These are phyloP conservation scores for Samia ricini DNA, from an alignment of 1,140 invertebrate species.

Conservation along the genomic window DNA sequence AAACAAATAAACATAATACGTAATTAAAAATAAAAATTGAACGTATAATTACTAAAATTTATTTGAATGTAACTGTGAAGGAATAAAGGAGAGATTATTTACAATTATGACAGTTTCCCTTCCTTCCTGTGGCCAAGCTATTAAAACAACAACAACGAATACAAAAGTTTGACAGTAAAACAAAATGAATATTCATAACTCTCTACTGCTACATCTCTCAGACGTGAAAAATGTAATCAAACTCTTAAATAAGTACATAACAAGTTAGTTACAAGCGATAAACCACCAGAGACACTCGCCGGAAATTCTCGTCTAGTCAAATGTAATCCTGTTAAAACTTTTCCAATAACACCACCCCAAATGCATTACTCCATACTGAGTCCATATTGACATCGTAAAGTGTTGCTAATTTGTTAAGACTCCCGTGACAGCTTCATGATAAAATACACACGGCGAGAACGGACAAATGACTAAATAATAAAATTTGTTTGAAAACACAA, in stretches of 20 bases:
- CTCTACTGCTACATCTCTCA: neutral
- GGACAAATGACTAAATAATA: neutral
- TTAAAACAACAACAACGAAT: neutral
- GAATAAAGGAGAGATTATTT: neutral
- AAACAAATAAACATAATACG: neutral
- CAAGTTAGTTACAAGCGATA: conserved; percentile 32
- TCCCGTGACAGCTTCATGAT: neutral
- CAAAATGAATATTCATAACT: conserved; percentile 8
- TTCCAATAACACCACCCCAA: conserved; percentile 67
- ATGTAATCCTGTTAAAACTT: conserved; percentile 73
- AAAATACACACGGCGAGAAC: neutral
- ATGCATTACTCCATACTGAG: conserved; percentile 45
- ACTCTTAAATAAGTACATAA: conserved; percentile 23
- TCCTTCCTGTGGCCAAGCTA: neutral
- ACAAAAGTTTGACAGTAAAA: conserved; percentile 8
- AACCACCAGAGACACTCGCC: conserved; percentile 21
- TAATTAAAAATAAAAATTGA: neutral
- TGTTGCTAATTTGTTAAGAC: conserved; percentile 16
- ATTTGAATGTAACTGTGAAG: neutral
- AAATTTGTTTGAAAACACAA: neutral
- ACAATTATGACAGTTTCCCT: neutral
- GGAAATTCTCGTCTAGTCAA: conserved; percentile 42
- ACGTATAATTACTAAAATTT: neutral
- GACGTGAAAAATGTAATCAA: conserved; percentile 26
- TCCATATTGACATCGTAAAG: conserved; percentile 24